Evolutionary conservation across 2,113 vertebrate genomes (phyloP).

Genomic region (Leiothrix lutea): DNA sequence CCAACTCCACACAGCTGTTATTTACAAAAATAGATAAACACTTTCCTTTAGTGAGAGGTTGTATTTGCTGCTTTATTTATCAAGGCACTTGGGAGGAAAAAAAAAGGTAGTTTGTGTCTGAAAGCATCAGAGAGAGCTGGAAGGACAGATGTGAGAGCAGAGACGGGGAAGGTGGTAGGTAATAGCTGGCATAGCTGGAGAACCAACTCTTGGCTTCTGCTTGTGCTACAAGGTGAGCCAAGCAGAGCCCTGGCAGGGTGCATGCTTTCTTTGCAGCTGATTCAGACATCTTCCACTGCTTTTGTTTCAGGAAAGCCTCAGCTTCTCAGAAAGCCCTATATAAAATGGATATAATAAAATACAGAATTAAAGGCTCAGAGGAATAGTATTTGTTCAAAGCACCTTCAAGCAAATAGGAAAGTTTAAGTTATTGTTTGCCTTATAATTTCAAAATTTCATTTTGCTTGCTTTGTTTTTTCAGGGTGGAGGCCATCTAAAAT

Average conservation of each 20-base stretch:
- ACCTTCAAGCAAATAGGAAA: not conserved
- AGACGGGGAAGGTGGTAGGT: not conserved
- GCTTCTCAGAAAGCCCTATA: not conserved
- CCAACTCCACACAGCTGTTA: conserved; percentile 24
- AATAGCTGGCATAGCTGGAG: not conserved
- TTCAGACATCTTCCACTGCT: not conserved
- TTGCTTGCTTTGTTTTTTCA: not conserved
- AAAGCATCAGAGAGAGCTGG: not conserved
- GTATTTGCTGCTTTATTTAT: conserved; percentile 25
- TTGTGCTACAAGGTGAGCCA: not conserved
- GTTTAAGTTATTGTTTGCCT: not conserved
- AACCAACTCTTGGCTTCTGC: not conserved
- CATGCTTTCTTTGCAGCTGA: fast-evolving
- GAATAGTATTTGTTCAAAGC: not conserved
- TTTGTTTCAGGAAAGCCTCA: not conserved
- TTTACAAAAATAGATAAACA: conserved; percentile 46
- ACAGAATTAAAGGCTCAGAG: not conserved
- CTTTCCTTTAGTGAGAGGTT: not conserved
- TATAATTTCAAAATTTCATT: not conserved
- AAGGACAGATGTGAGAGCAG: not conserved
- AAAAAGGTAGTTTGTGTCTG: not conserved
- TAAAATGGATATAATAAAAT: not conserved
- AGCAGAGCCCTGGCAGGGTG: not conserved
- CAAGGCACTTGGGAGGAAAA: not conserved
- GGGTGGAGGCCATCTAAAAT: not conserved